Percentiles rank a stretch among this genome's conserved stretches.
phyloP scores from a whole-genome alignment of 2,797 vertebrate genomes.

The Bufotes viridis region DNA sequence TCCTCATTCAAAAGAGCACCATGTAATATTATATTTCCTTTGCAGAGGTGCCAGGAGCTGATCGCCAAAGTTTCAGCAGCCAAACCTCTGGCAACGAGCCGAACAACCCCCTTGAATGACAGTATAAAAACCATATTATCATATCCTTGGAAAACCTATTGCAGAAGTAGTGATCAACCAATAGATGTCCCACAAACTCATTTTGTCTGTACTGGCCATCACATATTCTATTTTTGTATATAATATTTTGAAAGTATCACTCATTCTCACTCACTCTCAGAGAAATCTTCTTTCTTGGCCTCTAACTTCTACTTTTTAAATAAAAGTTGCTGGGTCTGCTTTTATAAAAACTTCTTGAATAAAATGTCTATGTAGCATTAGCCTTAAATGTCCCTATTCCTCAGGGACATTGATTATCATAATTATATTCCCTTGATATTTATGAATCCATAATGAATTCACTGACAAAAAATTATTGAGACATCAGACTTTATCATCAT shows the following conservation, averaged over 20 bases:
- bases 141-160: neutral
- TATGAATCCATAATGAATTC: conserved; percentile 19
- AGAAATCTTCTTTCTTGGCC: neutral
- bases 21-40: neutral
- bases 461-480: conserved; percentile 34
- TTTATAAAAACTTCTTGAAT: neutral
- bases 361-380: neutral
- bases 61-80: neutral
- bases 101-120: neutral
- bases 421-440: conserved; percentile 26
- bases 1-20: neutral
- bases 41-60: neutral
- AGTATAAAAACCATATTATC: neutral
- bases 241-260: neutral
- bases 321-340: neutral
- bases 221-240: neutral
- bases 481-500: conserved; percentile 32
- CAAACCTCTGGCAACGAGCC: neutral
- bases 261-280: no score
- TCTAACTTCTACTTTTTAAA: neutral
- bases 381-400: neutral
- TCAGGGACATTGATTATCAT: neutral
- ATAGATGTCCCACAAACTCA: neutral
- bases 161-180: neutral
- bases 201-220: neutral